Base-by-base conservation (phyloP, 1,140 invertebrate species). In the Drosophila varians region DNA sequence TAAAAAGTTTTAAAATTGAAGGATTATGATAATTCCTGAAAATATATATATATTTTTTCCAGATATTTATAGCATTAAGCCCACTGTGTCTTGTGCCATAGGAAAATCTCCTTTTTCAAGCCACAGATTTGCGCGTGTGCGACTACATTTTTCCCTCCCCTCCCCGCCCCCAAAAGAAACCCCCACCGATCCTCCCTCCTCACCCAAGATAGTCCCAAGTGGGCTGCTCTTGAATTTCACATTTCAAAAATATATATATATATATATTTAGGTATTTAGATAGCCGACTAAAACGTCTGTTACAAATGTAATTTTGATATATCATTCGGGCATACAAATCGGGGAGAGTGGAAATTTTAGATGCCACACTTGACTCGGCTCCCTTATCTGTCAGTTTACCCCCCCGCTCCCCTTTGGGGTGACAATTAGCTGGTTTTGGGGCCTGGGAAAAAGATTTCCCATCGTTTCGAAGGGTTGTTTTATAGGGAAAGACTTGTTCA, bases 251-350 rank as follows among this genome's bases (percentile, higher is more conserved):
- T 14, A 12, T 60, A 5, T 31, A 43, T 38, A 38, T 51, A 36
- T 7, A 16, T 28, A 31, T 25, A 25, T 65, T 65, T 56, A 51
- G 6, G 18, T 7, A 7, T 12, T 38, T 38, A 47, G 23, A 55
- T 45, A 23, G 18, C 28, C 49, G 31, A 26, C 38, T 48, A 46
- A 77, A 60, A 58, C 34, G 74, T 56, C 75, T 74, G 61, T 69
- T 55, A 58, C 36, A 82, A 82, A 83, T 74, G 68, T 83, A 73
- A 82, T 82, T 82, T 68, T 19, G 49, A 73, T 61, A 66, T 51
- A 78, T 60, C 51, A 62, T 23, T 77, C 34, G 14, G 43, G 40
- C 38, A 43, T 53, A 23, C 16, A 49, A 23, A 56, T n/a, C 53
- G 3, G 42, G 28, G 21, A 16, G 21, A 2, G 21, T 21, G 21